Conservation (phyloP, 2,797 vertebrate species). For the Pipistrellus nathusii region DNA sequence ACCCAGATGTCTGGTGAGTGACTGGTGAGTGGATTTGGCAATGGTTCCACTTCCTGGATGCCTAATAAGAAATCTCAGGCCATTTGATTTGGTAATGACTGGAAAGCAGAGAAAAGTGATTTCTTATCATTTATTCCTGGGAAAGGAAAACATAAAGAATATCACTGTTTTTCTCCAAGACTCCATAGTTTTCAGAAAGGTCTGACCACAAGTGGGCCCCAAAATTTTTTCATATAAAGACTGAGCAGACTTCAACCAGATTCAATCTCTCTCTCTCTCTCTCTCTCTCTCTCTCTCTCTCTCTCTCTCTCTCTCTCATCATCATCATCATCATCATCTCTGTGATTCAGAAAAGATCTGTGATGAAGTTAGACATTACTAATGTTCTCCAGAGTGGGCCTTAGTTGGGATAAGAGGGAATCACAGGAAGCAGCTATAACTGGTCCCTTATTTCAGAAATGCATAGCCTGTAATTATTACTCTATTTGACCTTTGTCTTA, state of each 20-base stretch:
- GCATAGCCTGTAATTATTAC: constrained; percentile 55
- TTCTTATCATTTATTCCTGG: not conserved
- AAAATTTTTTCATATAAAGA: not conserved
- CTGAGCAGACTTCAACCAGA: not conserved
- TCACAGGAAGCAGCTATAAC: not conserved
- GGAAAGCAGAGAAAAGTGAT: constrained; percentile 31
- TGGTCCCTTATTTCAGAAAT: not conserved
- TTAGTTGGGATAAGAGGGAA: not conserved
- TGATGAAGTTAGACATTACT: not conserved
- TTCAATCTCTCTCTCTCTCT: not conserved
- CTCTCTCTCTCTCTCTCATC: not conserved
- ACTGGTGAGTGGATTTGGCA: not conserved
- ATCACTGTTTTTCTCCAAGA: not conserved
- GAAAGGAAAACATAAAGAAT: not conserved
- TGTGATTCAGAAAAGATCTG: not conserved
- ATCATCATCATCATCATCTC: not conserved
- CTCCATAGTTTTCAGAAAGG: not conserved
- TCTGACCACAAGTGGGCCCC: not conserved
- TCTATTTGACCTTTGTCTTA: constrained; percentile 54
- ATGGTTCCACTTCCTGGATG: not conserved
- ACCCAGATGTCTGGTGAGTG: not conserved
- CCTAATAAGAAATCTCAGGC: not conserved
- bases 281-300: not conserved
- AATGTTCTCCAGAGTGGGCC: not conserved
- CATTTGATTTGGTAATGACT: constrained; percentile 44